Conservation (phyloP, 1,140 invertebrate species). For the Drosophila insularis region DNA sequence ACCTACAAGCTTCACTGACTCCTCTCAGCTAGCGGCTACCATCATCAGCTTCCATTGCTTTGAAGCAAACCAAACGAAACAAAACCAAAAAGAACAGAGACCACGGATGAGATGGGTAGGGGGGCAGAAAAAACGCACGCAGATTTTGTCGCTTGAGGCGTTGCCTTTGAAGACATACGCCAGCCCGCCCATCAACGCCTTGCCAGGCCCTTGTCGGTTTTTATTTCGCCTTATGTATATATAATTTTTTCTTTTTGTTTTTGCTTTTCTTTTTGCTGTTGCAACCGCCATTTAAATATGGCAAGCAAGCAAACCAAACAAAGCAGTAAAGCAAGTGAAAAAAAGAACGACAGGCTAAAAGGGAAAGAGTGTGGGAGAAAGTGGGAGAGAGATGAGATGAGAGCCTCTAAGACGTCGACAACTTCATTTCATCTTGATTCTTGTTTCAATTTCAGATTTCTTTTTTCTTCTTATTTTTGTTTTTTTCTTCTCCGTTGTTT, state of each 20-base stretch:
- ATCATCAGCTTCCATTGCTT: slow-evolving; percentile 15
- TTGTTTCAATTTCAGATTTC: slow-evolving; percentile 60
- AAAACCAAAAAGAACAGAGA: not conserved
- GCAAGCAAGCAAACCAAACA: slow-evolving; percentile 27
- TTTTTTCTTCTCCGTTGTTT: slow-evolving; percentile 57
- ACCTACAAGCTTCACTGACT: slow-evolving; percentile 13
- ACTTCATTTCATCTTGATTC: slow-evolving; percentile 60
- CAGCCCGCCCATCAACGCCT: slow-evolving; percentile 63
- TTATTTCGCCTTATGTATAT: slow-evolving; percentile 43
- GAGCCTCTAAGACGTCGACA: slow-evolving; percentile 35
- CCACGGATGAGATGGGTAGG: not conserved
- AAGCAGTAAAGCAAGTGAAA: slow-evolving; percentile 3
- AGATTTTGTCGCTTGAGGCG: slow-evolving; percentile 51
- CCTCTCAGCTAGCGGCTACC: not conserved
- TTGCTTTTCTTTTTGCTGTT: slow-evolving; percentile 45
- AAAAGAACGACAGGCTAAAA: not conserved
- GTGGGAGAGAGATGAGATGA: slow-evolving; percentile 15
- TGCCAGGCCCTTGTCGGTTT: slow-evolving; percentile 51
- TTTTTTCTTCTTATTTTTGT: slow-evolving; percentile 16
- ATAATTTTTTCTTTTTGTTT: slow-evolving; percentile 42
- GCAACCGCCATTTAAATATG: slow-evolving; percentile 64
- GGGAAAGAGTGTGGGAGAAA: not conserved
- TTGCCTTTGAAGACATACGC: slow-evolving; percentile 59
- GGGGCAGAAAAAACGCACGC: slow-evolving; percentile 18
- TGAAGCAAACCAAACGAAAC: slow-evolving; percentile 8